phyloP scores from a whole-genome alignment of 2,888 invertebrate genomes.

The Archips crataeganus region DNA sequence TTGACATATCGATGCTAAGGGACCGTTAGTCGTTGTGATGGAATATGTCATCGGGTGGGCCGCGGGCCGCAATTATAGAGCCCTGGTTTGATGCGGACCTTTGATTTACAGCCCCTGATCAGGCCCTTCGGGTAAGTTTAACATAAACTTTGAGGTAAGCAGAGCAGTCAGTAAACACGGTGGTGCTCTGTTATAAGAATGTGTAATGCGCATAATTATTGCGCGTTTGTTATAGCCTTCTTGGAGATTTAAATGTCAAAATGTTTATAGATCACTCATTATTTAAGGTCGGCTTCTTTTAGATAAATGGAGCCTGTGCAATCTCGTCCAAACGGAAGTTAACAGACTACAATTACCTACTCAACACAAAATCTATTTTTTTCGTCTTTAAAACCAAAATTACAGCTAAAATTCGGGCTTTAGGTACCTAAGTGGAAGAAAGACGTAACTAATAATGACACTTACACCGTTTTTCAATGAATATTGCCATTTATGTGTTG shows the following conservation, averaged over 20 bases:
- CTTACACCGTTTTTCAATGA: no score
- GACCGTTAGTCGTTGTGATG: slow-evolving; percentile 65
- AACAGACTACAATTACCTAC: no score
- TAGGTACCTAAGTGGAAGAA: no score
- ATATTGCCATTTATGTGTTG: no score
- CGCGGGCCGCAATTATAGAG: slow-evolving; percentile 71
- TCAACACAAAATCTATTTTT: no score
- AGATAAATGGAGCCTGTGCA: not conserved
- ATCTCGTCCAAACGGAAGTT: no score
- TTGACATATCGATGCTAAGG: slow-evolving; percentile 73
- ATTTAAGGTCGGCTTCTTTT: not conserved
- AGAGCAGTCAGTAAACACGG: slow-evolving; percentile 56
- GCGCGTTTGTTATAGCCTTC: slow-evolving; percentile 33
- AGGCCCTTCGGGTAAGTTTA: slow-evolving; percentile 61
- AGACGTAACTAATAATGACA: no score
- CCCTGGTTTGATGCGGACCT: slow-evolving; percentile 59
- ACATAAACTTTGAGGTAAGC: slow-evolving; percentile 65
- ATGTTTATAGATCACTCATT: not conserved
- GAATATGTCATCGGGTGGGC: slow-evolving; percentile 78
- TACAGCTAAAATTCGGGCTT: no score
- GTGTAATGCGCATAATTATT: slow-evolving; percentile 39
- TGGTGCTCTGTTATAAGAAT: slow-evolving; percentile 16
- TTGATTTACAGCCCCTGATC: slow-evolving; percentile 75
- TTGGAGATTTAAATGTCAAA: slow-evolving; percentile 14
- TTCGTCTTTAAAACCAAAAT: no score